phyloP scores from a whole-genome alignment of 2,797 vertebrate species.

The Otus scops region DNA sequence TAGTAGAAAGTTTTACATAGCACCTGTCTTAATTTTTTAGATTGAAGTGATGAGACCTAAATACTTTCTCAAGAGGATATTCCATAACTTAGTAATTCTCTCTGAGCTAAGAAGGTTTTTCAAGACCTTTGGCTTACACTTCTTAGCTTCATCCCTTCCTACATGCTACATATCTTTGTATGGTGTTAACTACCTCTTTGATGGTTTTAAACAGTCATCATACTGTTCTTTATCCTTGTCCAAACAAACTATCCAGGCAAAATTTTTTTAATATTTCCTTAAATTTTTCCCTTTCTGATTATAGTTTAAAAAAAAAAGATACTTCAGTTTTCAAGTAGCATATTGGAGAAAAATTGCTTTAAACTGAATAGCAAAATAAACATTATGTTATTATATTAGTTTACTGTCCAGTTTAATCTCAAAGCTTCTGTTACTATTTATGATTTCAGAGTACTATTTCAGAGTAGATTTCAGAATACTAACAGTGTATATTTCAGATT shows the following conservation, averaged over 20 bases:
- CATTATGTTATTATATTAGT: neutral
- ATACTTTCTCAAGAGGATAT: neutral
- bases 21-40: neutral
- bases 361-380: accelerated
- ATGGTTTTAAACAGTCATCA: neutral
- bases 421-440: neutral
- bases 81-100: neutral
- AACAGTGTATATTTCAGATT: neutral
- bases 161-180: accelerated
- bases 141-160: neutral
- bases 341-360: neutral
- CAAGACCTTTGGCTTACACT: neutral
- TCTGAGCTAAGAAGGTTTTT: neutral
- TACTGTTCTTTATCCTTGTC: neutral
- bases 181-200: neutral
- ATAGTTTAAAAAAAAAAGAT: neutral
- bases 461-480: neutral
- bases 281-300: neutral
- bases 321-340: neutral
- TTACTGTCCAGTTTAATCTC: neutral
- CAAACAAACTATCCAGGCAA: neutral
- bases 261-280: neutral
- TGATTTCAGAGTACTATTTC: neutral
- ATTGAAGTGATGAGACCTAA: neutral
- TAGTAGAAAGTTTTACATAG: neutral